Evolutionary conservation across 1,140 invertebrate species (phyloP).

Genomic region (Ips typographus): DNA sequence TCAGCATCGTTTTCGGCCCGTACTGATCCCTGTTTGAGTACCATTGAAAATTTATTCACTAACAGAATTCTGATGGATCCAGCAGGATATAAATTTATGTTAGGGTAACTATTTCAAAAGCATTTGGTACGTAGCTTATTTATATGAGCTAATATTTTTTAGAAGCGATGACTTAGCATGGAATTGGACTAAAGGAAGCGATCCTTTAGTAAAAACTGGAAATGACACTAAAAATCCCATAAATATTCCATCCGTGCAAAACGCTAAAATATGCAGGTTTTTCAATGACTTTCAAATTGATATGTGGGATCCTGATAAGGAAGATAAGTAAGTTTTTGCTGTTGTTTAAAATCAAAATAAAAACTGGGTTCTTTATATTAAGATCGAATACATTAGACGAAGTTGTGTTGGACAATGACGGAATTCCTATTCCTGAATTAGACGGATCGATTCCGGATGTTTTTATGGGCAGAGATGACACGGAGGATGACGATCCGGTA

Average conservation of each 20-base stretch:
- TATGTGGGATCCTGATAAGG: constrained; percentile 58
- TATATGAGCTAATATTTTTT: constrained; percentile 23
- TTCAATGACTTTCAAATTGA: constrained; percentile 56
- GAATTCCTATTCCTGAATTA: constrained; percentile 49
- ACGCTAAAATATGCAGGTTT: constrained; percentile 35
- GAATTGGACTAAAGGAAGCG: constrained; percentile 15
- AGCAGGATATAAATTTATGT: constrained; percentile 38
- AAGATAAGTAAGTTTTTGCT: constrained; percentile 43
- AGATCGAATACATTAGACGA: constrained; percentile 20
- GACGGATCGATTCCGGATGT: constrained; percentile 47
- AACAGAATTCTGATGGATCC: constrained; percentile 38
- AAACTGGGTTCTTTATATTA: not conserved
- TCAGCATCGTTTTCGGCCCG: constrained; percentile 37
- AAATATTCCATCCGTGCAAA: constrained; percentile 5
- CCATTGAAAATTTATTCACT: constrained; percentile 42
- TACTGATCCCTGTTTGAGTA: constrained; percentile 34
- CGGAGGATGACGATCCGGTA: constrained; percentile 36
- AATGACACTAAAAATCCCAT: constrained; percentile 23
- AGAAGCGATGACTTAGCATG: constrained; percentile 35
- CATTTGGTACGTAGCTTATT: constrained; percentile 12
- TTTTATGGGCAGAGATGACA: constrained; percentile 50
- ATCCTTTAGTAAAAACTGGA: constrained; percentile 20
- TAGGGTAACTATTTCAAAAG: constrained; percentile 39
- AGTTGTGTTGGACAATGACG: constrained; percentile 52
- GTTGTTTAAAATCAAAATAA: not conserved